phyloP scores from a whole-genome alignment of 64 coral and sea anemone species.

The Actinia tenebrosa region DNA sequence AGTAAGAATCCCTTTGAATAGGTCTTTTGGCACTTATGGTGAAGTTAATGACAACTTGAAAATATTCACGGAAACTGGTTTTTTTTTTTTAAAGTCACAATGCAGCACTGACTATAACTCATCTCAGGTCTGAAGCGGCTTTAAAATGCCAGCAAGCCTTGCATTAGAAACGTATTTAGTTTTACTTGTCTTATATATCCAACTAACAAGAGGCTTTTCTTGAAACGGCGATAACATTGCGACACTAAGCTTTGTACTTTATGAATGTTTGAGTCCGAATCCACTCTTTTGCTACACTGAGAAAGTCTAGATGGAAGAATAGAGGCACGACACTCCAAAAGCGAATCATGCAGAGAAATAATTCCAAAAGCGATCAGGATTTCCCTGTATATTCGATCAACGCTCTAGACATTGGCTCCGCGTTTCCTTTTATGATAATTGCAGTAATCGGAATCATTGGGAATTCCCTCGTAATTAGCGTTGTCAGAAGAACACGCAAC shows the following conservation, averaged over 20 bases:
- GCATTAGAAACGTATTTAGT: background rate
- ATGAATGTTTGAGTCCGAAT: background rate
- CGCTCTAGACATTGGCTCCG: slow-evolving; percentile 1
- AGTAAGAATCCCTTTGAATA: background rate
- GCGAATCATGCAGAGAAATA: background rate
- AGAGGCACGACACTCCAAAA: background rate
- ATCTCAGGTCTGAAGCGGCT: background rate
- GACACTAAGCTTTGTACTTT: background rate
- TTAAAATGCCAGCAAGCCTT: background rate
- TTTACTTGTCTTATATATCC: background rate
- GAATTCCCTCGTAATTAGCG: slow-evolving; percentile 7
- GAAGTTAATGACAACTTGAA: background rate
- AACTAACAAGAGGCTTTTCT: background rate
- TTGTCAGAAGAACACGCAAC: slow-evolving; percentile 8
- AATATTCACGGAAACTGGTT: background rate
- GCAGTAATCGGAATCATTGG: slow-evolving; percentile 4
- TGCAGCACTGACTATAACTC: background rate
- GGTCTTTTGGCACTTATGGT: background rate
- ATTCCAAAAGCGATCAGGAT: background rate
- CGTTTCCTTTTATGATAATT: background rate
- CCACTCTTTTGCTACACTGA: background rate
- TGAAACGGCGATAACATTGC: background rate
- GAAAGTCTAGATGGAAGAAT: background rate
- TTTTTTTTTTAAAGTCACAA: background rate
- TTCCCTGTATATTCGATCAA: slow-evolving; percentile 3